Evolutionary conservation across 2,888 invertebrate genomes (phyloP).

Genomic region (Drepanosiphum platanoidis): DNA sequence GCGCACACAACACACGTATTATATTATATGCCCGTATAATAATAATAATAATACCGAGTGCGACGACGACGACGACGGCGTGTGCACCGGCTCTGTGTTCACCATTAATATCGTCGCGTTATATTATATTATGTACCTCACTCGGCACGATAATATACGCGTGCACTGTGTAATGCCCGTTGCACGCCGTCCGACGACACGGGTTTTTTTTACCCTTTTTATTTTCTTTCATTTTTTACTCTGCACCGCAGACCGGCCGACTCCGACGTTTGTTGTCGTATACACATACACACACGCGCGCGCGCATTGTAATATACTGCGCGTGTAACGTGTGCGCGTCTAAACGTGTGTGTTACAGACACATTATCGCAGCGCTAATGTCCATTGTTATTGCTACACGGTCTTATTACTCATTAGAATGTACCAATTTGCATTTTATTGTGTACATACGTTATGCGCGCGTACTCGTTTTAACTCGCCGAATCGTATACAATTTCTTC

Average conservation of each 20-base stretch:
- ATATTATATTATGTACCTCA: background rate
- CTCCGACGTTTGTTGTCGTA: too few relatives aligned
- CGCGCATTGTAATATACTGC: background rate
- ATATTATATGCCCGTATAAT: too few relatives aligned
- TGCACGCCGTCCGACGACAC: slow-evolving; percentile 18
- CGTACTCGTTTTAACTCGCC: background rate
- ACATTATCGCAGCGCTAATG: slow-evolving; percentile 32
- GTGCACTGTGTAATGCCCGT: background rate
- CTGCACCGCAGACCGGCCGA: background rate
- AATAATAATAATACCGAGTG: background rate
- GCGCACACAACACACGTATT: background rate
- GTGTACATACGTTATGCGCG: background rate
- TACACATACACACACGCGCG: background rate
- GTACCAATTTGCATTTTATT: slow-evolving; percentile 34
- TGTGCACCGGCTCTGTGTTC: background rate
- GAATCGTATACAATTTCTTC: background rate
- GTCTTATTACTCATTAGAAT: slow-evolving; percentile 37
- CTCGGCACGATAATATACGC: slow-evolving; percentile 5
- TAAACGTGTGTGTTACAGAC: slow-evolving; percentile 7
- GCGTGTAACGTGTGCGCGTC: background rate
- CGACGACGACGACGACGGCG: background rate
- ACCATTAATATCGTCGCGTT: slow-evolving; percentile 27
- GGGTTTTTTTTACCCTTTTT: background rate
- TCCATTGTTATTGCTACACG: slow-evolving; percentile 33
- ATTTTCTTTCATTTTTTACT: background rate